phyloP scores from a whole-genome alignment of 2,888 invertebrate species.

The Scaptomyza polygonia region DNA sequence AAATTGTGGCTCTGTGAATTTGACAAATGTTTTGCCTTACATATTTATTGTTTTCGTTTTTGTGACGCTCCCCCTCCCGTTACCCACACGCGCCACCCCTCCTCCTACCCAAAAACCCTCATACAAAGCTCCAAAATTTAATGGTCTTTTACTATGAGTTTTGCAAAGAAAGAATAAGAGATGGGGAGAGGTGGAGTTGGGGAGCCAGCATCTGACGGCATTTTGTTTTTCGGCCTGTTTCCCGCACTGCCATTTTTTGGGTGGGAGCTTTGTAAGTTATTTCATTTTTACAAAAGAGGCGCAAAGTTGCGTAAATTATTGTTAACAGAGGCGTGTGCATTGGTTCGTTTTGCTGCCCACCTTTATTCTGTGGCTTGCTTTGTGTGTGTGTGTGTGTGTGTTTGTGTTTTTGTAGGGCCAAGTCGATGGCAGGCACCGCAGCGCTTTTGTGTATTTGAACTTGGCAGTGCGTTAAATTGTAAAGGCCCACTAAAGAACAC shows the following conservation, averaged over 20 bases:
- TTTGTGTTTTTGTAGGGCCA: slow-evolving; percentile 45
- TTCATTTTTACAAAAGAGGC: slow-evolving; percentile 77
- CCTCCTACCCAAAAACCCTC: not conserved
- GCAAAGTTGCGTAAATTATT: slow-evolving; percentile 78
- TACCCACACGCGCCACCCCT: not conserved
- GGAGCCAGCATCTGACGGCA: slow-evolving; percentile 17
- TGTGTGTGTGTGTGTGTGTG: slow-evolving; percentile 11
- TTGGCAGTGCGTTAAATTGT: slow-evolving; percentile 78
- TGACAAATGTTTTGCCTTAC: slow-evolving; percentile 69
- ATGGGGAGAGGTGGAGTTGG: not conserved
- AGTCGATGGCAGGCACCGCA: slow-evolving; percentile 34
- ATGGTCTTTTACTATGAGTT: slow-evolving; percentile 78
- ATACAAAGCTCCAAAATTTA: slow-evolving; percentile 64
- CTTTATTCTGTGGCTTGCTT: slow-evolving; percentile 37
- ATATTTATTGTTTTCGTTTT: slow-evolving; percentile 62
- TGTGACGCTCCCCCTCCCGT: not conserved
- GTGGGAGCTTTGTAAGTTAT: slow-evolving; percentile 70
- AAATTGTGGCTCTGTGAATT: slow-evolving; percentile 54
- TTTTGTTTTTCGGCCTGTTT: slow-evolving; percentile 27
- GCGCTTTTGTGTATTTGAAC: slow-evolving; percentile 77
- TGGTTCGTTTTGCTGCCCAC: slow-evolving; percentile 40
- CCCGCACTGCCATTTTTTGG: slow-evolving; percentile 12
- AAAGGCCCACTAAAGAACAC: slow-evolving; percentile 67
- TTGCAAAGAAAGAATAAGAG: slow-evolving; percentile 4
- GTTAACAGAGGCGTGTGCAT: slow-evolving; percentile 75